Evolutionary conservation across 2,113 vertebrate species (phyloP), one percentile per base, ranked within the genome.

Genomic region (Herpetotheres cachinnans): DNA sequence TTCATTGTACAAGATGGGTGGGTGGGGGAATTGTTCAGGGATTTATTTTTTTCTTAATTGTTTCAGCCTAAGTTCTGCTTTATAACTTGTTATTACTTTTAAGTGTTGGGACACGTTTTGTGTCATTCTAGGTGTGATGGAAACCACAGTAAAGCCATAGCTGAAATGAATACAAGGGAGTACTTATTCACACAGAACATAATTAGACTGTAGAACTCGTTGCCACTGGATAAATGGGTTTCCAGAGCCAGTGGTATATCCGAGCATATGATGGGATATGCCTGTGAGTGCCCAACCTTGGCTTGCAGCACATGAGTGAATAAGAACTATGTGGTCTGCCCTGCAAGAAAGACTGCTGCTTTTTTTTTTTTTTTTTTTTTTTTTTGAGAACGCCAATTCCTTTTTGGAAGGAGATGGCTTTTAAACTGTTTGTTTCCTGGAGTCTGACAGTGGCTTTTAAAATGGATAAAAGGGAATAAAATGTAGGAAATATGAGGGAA

Each of bases 141-240:
- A 96, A 97, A 97, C 96, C 93, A 92, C 96, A 95, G 62, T 58
- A 96, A 97, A 96, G 92, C 66, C 70, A 21, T 93, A 82, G 92
- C 62, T 94, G 92, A 94, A 91, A 89, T 44, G 11, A 95, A 82
- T 96, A 38, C 1, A 9, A 94, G 84, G 40, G 52, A 79, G 44
- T 61, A 40, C 65, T 96, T 91, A 76, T 49, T 87, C 30, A 16
- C 70, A 54, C 47, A 71, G 91, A 69, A 77, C 16, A 2, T 93
- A 95, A 95, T 94, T 84, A 86, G 83, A 25, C 81, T 82, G 84
- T 61, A 89, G 84, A 93, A 76, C 61, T 87, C 86, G 84, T 74
- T 93, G 95, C 95, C 93, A 84, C 81, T 82, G 95, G 83, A 83
- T 82, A 94, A 91, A 73, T 95, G 83, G 69, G 52, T 94, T 96